A percentile compares a stretch with the other conserved stretches of the same genome.
Conservation (phyloP, 2,888 invertebrate species). For the Eupsilia transversa region DNA sequence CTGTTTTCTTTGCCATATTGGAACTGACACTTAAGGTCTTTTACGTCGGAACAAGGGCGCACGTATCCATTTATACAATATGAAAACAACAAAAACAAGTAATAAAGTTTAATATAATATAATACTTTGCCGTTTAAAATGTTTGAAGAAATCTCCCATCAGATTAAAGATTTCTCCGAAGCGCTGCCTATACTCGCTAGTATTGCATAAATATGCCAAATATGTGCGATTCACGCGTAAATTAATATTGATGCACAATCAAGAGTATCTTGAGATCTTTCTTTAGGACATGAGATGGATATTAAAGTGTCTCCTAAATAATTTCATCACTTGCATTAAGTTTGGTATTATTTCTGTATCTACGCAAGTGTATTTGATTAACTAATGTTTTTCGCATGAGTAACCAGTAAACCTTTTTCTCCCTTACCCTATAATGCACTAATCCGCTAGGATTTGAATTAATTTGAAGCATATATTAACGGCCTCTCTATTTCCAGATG, state of each 20-base stretch:
- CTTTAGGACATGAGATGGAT: conserved; percentile 1
- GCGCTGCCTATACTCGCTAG: background rate
- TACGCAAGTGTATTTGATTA: background rate
- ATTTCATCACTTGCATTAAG: conserved; percentile 8
- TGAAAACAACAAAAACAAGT: conserved; percentile 9
- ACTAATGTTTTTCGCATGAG: background rate
- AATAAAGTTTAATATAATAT: background rate
- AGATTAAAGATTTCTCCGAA: conserved; percentile 20
- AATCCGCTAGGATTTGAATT: background rate
- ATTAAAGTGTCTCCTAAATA: conserved; percentile 24
- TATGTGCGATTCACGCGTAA: conserved; percentile 29
- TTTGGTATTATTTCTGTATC: conserved; percentile 2
- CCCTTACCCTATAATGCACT: background rate
- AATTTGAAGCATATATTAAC: conserved; percentile 10
- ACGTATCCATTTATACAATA: conserved; percentile 38
- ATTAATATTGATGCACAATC: conserved; percentile 38
- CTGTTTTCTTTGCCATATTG: conserved; percentile 75
- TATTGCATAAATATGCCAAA: conserved; percentile 37
- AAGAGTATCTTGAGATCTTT: conserved; percentile 7
- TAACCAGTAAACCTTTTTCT: background rate
- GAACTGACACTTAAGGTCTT: conserved; percentile 74
- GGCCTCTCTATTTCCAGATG: conserved; percentile 92
- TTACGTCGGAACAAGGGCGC: conserved; percentile 72
- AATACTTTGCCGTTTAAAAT: background rate
- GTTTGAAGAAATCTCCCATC: conserved; percentile 9